Percentiles rank a stretch among this genome's conserved stretches.
These are phyloP conservation scores for Sciurus carolinensis DNA, from an alignment of 2,797 vertebrate species.

Conservation along the genomic window DNA sequence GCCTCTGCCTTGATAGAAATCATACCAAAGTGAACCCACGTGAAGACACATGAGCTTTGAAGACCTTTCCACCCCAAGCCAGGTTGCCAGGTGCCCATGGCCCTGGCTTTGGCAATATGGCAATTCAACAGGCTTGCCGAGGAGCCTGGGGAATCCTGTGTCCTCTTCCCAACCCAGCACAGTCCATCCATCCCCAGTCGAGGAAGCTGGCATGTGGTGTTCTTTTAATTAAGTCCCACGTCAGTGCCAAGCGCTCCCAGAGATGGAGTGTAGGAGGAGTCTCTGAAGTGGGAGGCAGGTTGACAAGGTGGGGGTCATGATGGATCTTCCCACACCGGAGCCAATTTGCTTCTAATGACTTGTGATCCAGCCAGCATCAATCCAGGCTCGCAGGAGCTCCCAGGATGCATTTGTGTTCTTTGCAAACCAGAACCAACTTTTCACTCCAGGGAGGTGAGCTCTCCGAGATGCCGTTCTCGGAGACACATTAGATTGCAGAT, in stretches of 20 bases:
- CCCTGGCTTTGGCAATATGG: not conserved
- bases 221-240: slow-evolving; percentile 78
- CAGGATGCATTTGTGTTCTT: slow-evolving; percentile 19
- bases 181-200: not conserved
- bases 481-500: slow-evolving; percentile 46
- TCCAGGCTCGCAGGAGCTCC: not conserved
- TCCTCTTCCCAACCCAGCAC: not conserved
- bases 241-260: slow-evolving; percentile 30
- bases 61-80: not conserved
- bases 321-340: slow-evolving; percentile 60
- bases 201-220: not conserved
- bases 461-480: slow-evolving; percentile 45
- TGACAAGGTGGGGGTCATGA: slow-evolving; percentile 62
- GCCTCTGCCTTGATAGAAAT: not conserved
- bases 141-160: not conserved
- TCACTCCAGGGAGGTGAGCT: slow-evolving; percentile 48
- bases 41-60: not conserved
- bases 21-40: not conserved
- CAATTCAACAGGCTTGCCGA: not conserved
- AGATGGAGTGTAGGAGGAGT: slow-evolving; percentile 48
- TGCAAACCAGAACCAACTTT: slow-evolving; percentile 57
- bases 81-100: not conserved
- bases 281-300: slow-evolving; percentile 57
- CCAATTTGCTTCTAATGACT: slow-evolving; percentile 70
- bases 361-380: slow-evolving; percentile 43